These are phyloP conservation scores for Fregata magnificens DNA, from an alignment of 2,113 vertebrate genomes.

Conservation along the genomic window DNA sequence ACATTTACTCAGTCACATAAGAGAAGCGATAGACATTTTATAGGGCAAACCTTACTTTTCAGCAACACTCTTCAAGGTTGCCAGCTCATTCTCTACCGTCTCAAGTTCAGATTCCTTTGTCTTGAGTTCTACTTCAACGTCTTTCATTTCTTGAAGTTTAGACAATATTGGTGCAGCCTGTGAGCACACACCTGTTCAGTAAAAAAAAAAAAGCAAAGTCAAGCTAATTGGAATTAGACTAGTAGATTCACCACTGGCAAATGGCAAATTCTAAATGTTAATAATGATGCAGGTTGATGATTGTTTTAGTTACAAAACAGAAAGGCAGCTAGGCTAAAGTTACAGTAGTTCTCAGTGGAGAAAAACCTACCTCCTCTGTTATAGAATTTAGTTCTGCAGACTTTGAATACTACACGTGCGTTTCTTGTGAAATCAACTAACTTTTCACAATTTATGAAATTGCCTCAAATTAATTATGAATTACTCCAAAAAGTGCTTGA, in stretches of 20 bases:
- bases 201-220: background rate
- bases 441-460: background rate
- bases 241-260: background rate
- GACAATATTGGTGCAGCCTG: conserved; percentile 80
- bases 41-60: conserved; percentile 80
- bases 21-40: background rate
- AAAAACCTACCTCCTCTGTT: background rate
- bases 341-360: background rate
- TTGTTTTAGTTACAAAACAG: background rate
- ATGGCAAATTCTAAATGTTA: background rate
- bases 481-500: background rate
- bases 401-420: background rate
- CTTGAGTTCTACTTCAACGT: conserved; percentile 73
- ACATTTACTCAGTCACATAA: background rate
- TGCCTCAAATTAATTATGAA: background rate
- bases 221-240: background rate
- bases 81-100: conserved; percentile 76
- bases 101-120: conserved; percentile 79
- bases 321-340: background rate
- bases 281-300: background rate
- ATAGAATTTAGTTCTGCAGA: background rate
- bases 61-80: conserved; percentile 77
- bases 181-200: conserved; percentile 77
- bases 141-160: conserved; percentile 85
- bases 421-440: background rate